Percentiles rank a stretch among this genome's conserved stretches.
phyloP scores from a whole-genome alignment of 2,797 vertebrate species.

The Ctenochaetus hawaiiensis region DNA sequence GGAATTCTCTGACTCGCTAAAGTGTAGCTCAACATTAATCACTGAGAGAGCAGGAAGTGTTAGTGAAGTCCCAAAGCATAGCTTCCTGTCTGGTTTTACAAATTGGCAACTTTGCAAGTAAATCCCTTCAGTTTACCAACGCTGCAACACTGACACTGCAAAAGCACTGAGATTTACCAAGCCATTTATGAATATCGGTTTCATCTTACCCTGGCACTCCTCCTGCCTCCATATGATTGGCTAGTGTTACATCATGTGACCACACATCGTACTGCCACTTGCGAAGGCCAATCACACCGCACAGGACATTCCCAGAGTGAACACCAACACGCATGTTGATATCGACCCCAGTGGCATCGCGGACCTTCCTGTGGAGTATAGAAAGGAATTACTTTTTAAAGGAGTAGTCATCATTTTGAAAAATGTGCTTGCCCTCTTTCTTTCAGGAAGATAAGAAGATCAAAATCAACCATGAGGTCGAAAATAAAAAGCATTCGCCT shows the following conservation, averaged over 20 bases:
- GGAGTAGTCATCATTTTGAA: not conserved
- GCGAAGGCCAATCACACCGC: conserved; percentile 96
- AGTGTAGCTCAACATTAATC: conserved; percentile 36
- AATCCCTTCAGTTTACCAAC: not conserved
- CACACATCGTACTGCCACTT: conserved; percentile 99
- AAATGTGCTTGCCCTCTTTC: not conserved
- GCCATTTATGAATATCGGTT: not conserved
- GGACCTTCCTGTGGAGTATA: conserved; percentile 89
- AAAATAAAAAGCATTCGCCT: not conserved
- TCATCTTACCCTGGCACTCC: conserved; percentile 93
- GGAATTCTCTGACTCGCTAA: conserved; percentile 30
- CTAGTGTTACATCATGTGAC: conserved; percentile 97
- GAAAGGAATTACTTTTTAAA: not conserved
- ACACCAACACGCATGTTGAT: conserved; percentile 99
- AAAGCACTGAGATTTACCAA: not conserved
- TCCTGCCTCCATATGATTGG: conserved; percentile 99
- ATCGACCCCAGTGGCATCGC: conserved; percentile 95
- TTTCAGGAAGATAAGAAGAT: not conserved
- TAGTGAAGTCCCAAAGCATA: conserved; percentile 7
- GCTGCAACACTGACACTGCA: not conserved
- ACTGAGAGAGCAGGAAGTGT: conserved; percentile 9
- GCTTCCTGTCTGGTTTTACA: conserved; percentile 12
- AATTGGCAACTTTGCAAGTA: conserved; percentile 4
- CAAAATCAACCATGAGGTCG: too few species aligned
- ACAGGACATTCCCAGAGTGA: conserved; percentile 97